Base-by-base conservation (phyloP, 1,140 invertebrate genomes). In the Calephelis nemesis region DNA sequence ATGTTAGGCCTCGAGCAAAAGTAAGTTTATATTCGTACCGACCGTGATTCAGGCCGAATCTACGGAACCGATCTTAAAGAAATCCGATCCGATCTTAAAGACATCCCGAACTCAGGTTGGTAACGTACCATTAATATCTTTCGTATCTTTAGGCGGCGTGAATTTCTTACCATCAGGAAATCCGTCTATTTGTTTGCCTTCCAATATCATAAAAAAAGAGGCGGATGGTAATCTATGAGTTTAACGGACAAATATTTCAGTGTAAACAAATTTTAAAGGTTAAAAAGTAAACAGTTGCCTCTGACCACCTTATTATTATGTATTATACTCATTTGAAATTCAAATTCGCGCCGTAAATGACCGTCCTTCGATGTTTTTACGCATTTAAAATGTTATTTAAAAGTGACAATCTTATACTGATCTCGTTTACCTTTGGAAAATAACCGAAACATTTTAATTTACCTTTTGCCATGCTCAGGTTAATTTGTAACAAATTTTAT, bases 321-420 rank as follows among this genome's bases (percentile, higher is more conserved):
- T 60, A 60, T 60, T 60, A 60, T 60, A 60, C 58, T n/a, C 58
- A 60, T 60, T 60, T 60, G 58, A 60, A 60, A n/a, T 60, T 42
- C 58, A 60, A 60, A 60, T 60, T n/a, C 39, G 58, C n/a, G 12
- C 39, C 58, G 58, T 40, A 60, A 60, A 60, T 60, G 58, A 60
- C 58, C 39, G n/a, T 60, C 58, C 58, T 60, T 60, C 58, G 58
- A 60, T 42, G 58, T 60, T 60, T 60, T 60, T 42, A 45, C 42
- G 39, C 58, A 40, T 60, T 42, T 40, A 60, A 60, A 60, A 60
- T 60, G 58, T 60, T 60, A 60, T 60, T 60, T 60, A 40, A 60
- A 13, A 40, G 58, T 60, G 12, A 40, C 12, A 60, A 60, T 60
- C 58, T 60, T 60, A 60, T 39, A 42, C 40, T 60, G 12, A 40